Evolutionary conservation across 2,888 invertebrate genomes (phyloP).

Genomic region (Trichopoda pennipes): DNA sequence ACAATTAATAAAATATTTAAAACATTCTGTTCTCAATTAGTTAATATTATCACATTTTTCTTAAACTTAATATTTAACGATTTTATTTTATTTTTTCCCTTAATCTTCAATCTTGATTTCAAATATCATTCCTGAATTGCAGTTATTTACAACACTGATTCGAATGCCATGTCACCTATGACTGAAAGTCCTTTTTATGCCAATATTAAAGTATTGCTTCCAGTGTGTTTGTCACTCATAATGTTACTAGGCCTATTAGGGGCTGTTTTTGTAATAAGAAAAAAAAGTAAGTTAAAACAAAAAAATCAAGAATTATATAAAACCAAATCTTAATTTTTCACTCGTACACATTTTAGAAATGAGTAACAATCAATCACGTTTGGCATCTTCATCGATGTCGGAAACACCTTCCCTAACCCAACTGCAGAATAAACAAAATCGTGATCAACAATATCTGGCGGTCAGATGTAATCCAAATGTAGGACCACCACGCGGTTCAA

Average conservation of each 20-base stretch:
- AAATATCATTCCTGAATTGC: constrained; percentile 7
- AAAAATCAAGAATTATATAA: not conserved
- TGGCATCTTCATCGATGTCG: constrained; percentile 83
- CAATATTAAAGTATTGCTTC: constrained; percentile 84
- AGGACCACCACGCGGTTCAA: constrained; percentile 79
- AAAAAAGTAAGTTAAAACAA: constrained; percentile 84
- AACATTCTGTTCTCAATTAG: too few species aligned
- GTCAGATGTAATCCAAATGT: constrained; percentile 84
- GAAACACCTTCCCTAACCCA: constrained; percentile 90
- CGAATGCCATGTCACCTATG: constrained; percentile 86
- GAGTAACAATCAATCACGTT: constrained; percentile 80
- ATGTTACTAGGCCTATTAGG: constrained; percentile 86
- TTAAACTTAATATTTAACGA: too few species aligned
- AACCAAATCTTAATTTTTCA: not conserved
- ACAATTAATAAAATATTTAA: too few species aligned
- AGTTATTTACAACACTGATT: constrained; percentile 84
- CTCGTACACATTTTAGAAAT: constrained; percentile 78
- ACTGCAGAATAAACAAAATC: constrained; percentile 90
- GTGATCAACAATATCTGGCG: constrained; percentile 89
- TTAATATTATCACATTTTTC: too few species aligned
- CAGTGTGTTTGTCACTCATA: constrained; percentile 86
- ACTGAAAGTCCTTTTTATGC: constrained; percentile 85
- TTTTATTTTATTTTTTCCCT: too few species aligned
- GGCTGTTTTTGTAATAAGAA: constrained; percentile 86
- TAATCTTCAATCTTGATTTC: too few species aligned